Percentiles rank a stretch among this genome's conserved stretches.
These are phyloP conservation scores for Acanthoscelides obtectus DNA, from an alignment of 2,888 invertebrate genomes.

Conservation along the genomic window DNA sequence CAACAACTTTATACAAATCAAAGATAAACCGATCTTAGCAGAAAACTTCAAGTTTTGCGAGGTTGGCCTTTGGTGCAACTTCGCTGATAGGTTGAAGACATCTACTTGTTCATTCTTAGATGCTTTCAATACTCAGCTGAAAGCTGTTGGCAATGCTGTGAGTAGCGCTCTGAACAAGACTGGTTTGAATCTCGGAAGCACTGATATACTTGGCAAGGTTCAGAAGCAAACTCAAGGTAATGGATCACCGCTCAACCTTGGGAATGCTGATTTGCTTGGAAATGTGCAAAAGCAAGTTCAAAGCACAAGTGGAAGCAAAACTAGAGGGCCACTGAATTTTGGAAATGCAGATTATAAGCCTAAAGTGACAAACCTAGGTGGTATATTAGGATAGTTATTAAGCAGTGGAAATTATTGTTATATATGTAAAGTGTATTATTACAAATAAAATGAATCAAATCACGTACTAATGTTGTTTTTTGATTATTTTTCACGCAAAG, in stretches of 20 bases:
- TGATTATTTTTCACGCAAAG: too few species aligned
- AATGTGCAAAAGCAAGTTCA: too few species aligned
- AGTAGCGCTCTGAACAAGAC: conserved; percentile 10
- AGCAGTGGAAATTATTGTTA: too few species aligned
- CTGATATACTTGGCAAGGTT: background rate
- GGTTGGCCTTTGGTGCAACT: conserved; percentile 65
- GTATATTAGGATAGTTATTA: background rate
- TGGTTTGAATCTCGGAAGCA: background rate
- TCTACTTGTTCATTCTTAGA: conserved; percentile 49
- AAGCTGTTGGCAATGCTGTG: conserved; percentile 17
- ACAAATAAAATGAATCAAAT: too few species aligned
- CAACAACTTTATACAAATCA: conserved; percentile 55
- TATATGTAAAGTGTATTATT: too few species aligned
- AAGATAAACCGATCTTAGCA: conserved; percentile 46
- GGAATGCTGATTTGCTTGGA: too few species aligned
- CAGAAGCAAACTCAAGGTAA: background rate
- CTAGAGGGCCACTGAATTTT: background rate
- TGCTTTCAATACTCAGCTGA: conserved; percentile 29
- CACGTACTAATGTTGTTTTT: too few species aligned
- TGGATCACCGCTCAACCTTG: too few species aligned
- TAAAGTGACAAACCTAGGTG: background rate
- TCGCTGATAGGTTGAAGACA: conserved; percentile 55
- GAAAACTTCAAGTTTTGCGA: conserved; percentile 59
- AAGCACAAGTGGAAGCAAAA: too few species aligned
- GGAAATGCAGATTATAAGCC: background rate